Base-by-base conservation (phyloP, 2,113 vertebrate species). In the Plotosus lineatus region DNA sequence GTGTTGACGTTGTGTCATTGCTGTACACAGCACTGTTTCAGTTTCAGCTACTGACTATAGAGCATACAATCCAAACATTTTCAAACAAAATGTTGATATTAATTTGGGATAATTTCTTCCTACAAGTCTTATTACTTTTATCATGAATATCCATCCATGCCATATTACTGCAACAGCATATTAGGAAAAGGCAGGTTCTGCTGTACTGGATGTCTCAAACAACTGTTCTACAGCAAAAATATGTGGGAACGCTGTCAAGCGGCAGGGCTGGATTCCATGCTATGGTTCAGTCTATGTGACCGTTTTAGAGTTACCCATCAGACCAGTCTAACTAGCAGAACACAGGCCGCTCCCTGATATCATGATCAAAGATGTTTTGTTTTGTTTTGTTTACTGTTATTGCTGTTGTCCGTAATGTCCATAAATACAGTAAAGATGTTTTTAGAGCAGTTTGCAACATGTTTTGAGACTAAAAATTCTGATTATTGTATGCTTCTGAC, bases 211-310 rank as follows among this genome's bases (percentile, higher is more conserved):
- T 46, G 36, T 28, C 7, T 46, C 11, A 79, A 56, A 55, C 1
- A 2, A n/a, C 55, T 36, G 31, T 73, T 17, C 17, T 21, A 12
- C 48, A 63, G 5, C 48, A 61, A n/a, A n/a, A 48, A 46, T 71
- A 15, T 42, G 44, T n/a, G n/a, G 63, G 36, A 19, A 51, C 65
- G 26, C 36, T 72, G 72, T 85, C 83, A 76, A 38, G 86, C 85
- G 80, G 90, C 85, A 77, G 79, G 51, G 77, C 80, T 69, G 87
- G 86, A 87, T 92, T 91, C 83, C 86, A 77, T 26, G 4, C 56
- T 10, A 48, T 17, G 14, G 28, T 51, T 73, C 56, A 21, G 55
- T 65, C 9, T 55, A 4, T 4, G 12, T 71, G 46, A 66, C 31
- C 33, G 36, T 66, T 46, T 46, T 63, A 38, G 61, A 65, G 0